Conservation (phyloP, 2,113 vertebrate genomes). For the Esox niger region DNA sequence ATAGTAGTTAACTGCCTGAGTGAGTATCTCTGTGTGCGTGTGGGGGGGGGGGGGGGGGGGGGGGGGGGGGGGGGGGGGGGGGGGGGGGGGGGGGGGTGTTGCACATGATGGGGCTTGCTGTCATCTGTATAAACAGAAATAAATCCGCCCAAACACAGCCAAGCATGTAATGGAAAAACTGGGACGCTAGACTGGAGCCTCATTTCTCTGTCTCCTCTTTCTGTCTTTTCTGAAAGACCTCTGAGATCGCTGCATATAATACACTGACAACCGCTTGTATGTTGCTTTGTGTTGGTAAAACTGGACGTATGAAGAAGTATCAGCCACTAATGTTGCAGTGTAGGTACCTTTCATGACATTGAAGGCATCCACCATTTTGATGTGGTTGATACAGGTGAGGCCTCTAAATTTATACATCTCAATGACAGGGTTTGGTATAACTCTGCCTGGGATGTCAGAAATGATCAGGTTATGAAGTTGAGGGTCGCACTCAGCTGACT, state of each 20-base stretch:
- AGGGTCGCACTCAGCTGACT: too few relatives aligned
- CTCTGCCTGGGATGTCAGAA: too few relatives aligned
- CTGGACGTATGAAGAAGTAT: neutral
- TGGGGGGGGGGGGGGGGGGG: neutral
- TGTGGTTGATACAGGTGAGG: too few relatives aligned
- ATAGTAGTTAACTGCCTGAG: too few relatives aligned
- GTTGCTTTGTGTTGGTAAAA: too few relatives aligned
- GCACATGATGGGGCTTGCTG: slow-evolving; percentile 25
- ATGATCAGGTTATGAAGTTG: too few relatives aligned
- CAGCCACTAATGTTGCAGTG: neutral
- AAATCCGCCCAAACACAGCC: slow-evolving; percentile 44
- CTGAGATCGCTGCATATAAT: neutral
- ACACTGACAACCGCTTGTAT: neutral
- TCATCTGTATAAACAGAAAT: slow-evolving; percentile 36
- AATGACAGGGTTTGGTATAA: too few relatives aligned
- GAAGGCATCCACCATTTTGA: too few relatives aligned
- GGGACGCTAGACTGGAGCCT: slow-evolving; percentile 29
- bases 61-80: neutral
- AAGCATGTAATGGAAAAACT: slow-evolving; percentile 54
- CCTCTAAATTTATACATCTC: too few relatives aligned
- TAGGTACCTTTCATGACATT: too few relatives aligned
- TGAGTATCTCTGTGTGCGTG: too few relatives aligned
- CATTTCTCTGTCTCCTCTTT: neutral
- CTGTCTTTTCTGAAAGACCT: neutral
- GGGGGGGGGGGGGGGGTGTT: neutral